Base-by-base conservation (phyloP, 2,113 vertebrate genomes). In the Pungitius pungitius region DNA sequence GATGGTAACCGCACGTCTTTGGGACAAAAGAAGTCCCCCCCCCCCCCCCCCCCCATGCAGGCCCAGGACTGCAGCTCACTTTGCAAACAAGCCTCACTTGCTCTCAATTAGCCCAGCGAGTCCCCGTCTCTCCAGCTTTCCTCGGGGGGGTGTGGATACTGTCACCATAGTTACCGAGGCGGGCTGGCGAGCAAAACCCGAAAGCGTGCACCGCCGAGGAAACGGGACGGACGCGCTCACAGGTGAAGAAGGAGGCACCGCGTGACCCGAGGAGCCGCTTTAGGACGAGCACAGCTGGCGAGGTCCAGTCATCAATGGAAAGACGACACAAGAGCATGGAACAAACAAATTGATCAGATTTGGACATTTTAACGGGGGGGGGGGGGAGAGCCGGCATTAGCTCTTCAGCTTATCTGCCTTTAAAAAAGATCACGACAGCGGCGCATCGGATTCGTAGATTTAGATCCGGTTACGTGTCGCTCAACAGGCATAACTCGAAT, bases 111-210 rank as follows among this genome's bases (percentile, higher is more conserved):
- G 77, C 78, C 69, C 37, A 61, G 68, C 69, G 54, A 87, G 70
- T 51, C 73, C 66, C 30, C 63, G 66, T 87, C 77, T 78, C 78
- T 78, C 57, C 69, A 78, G 82, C 75, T 85, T 87, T 90, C n/a
- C n/a, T n/a, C n/a, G n/a, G n/a, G n/a, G n/a, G n/a, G n/a, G n/a
- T n/a, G n/a, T n/a, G n/a, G n/a, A n/a, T n/a, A n/a, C n/a, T n/a
- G n/a, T 94, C 73, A 24, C 89, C 90, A 90, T 90, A 76, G 90
- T 69, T 75, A 94, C 93, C 33, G 24, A 70, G 65, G 79, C 87
- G 87, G 68, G 73, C 82, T 35, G 89, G 84, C 84, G 61, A 88
- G 85, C 87, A 90, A 77, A 88, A 92, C n/a, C n/a, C n/a, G n/a
- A 92, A 56, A 84, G 88, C 78, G 80, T 51, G 67, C 33, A 72